Evolutionary conservation across 2,797 vertebrate genomes (phyloP).

Genomic region (Arctocebus calabarensis): DNA sequence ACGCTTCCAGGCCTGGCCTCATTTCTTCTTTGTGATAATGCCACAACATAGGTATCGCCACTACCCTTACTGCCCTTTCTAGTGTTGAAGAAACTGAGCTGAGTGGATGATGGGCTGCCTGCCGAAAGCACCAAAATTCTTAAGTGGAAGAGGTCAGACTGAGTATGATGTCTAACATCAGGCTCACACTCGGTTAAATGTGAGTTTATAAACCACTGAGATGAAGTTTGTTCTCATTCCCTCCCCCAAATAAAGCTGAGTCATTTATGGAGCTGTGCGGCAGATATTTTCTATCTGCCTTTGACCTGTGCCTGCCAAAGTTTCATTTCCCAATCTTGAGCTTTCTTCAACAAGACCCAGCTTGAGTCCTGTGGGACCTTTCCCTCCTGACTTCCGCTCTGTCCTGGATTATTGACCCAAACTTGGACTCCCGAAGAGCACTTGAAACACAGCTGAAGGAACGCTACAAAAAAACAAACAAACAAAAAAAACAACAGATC

Average conservation of each 20-base stretch:
- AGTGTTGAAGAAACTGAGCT: background rate
- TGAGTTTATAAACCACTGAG: constrained; percentile 14
- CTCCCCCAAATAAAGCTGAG: constrained; percentile 60
- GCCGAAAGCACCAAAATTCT: background rate
- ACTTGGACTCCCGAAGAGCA: constrained; percentile 24
- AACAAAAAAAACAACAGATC: background rate
- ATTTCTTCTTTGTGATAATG: constrained; percentile 40
- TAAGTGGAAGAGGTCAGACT: background rate
- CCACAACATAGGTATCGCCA: background rate
- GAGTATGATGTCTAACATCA: background rate
- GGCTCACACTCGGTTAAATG: background rate
- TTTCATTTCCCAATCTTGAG: constrained; percentile 67
- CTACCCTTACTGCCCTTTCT: background rate
- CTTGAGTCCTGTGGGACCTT: constrained; percentile 2
- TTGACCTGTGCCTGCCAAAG: constrained; percentile 60
- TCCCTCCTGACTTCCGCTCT: constrained; percentile 47
- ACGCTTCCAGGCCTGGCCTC: constrained; percentile 11
- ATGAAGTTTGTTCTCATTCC: constrained; percentile 25
- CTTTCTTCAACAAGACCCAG: constrained; percentile 60
- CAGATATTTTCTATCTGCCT: constrained; percentile 54
- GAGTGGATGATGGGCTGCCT: background rate
- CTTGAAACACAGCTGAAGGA: constrained; percentile 51
- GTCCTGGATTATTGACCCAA: constrained; percentile 63
- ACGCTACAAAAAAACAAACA: background rate
- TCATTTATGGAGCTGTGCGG: background rate